Evolutionary conservation across 2,113 vertebrate genomes (phyloP), one percentile per base, ranked within the genome.

Genomic region (human (Homo sapiens)): DNA sequence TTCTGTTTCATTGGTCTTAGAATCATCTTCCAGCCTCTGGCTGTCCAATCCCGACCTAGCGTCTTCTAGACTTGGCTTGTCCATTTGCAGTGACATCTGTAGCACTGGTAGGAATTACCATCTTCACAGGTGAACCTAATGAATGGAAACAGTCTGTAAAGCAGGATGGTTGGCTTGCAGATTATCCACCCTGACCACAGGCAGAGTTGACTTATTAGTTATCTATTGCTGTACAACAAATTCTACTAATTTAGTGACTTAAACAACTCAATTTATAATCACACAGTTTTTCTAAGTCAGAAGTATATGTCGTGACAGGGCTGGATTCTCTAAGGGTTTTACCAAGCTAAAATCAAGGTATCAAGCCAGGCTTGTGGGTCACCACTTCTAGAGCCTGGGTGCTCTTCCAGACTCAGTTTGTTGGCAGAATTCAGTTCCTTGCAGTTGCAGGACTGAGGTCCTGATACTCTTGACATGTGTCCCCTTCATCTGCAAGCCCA

Each of bases 81-180:
- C 68, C 52, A 55, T 96, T 90, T 81, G 52, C 27, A 38, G 50
- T 64, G 38, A 57, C 23, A 79, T 93, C 32, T 30, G 20, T 76
- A 64, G 11, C 45, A 27, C 30, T 43, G 35, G 30, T 45, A 8
- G 12, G 16, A 14, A 30, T 90, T 72, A 48, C 35, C 13, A 14
- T 81, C 38, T 45, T 38, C 70, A 20, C 14, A 6, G 11, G 38
- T 70, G 30, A 90, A 61, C 45, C 66, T 55, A 38, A 40, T 32
- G 27, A 94, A 88, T 85, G 61, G 25, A 55, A 72, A 25, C 13
- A 17, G 35, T 78, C 27, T 61, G 7, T 22, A 50, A 57, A 89
- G n/a, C 3, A 32, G 30, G 20, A 35, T 2, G 66, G 13, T 64
- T 16, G 27, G 38, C 57, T 55, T 55, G 17, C 50, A 45, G 40